Percentiles rank a stretch among this genome's conserved stretches.
Evolutionary conservation across 2,888 invertebrate genomes (phyloP).

Genomic region (Siphlonurus alternatus): DNA sequence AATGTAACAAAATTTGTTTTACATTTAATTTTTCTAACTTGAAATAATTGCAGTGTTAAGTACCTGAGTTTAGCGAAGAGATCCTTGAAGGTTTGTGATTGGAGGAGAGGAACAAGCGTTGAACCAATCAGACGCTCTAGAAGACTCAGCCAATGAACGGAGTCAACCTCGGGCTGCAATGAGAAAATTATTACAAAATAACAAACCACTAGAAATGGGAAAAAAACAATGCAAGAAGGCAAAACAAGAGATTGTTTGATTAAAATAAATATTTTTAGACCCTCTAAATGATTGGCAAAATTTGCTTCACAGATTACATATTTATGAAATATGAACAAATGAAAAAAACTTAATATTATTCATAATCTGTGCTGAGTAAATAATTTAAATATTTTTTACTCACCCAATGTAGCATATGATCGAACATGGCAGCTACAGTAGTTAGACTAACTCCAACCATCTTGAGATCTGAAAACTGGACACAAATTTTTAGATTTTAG

Average conservation of each 20-base stretch:
- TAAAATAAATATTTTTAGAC: no score
- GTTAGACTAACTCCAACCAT: background rate
- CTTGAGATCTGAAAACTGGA: background rate
- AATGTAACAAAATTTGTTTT: no score
- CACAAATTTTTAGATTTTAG: background rate
- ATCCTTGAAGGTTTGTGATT: background rate
- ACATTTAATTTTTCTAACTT: no score
- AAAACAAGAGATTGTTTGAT: no score
- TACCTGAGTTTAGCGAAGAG: slow-evolving; percentile 5
- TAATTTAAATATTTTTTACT: background rate
- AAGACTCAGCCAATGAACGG: background rate
- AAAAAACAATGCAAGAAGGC: no score
- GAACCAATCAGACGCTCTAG: background rate
- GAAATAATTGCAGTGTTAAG: background rate
- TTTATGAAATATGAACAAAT: no score
- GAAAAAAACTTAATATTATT: no score
- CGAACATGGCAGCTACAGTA: background rate
- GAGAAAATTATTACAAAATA: no score
- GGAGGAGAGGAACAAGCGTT: background rate
- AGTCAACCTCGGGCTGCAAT: background rate
- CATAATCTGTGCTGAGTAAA: background rate
- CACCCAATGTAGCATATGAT: background rate
- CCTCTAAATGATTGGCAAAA: no score
- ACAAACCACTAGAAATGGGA: no score
- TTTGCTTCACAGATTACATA: no score